Evolutionary conservation across 2,888 invertebrate species (phyloP).

Genomic region (Machimus rusticus): DNA sequence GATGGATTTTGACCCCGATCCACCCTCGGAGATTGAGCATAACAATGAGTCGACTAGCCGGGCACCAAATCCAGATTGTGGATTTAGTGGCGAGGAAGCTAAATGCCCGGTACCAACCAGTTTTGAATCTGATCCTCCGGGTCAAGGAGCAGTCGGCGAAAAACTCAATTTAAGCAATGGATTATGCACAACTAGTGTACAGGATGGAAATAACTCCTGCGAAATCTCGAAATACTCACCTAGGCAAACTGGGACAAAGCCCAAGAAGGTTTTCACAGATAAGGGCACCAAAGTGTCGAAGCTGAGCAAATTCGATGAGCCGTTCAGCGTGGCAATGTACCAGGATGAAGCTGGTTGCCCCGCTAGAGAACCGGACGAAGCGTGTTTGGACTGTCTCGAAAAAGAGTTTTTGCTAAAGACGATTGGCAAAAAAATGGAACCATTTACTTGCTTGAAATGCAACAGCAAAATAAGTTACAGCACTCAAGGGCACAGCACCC

Average conservation of each 20-base stretch:
- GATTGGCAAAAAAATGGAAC: conserved; percentile 58
- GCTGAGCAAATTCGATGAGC: background rate
- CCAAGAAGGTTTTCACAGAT: conserved; percentile 54
- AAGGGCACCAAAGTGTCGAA: background rate
- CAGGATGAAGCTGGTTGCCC: conserved; percentile 52
- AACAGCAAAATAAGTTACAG: conserved; percentile 42
- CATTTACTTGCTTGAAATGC: conserved; percentile 57
- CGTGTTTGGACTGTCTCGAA: conserved; percentile 60
- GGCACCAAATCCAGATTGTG: background rate
- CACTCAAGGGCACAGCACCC: background rate
- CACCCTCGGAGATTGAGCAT: conserved; percentile 60
- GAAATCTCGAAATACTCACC: conserved; percentile 21
- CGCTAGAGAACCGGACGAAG: conserved; percentile 54
- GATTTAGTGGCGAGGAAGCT: background rate
- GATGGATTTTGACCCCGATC: conserved; percentile 63
- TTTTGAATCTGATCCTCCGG: background rate
- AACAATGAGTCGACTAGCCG: conserved; percentile 31
- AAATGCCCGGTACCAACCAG: background rate
- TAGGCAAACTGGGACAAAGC: conserved; percentile 57
- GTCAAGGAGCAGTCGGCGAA: background rate
- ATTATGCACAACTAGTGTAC: background rate
- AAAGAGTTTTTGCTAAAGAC: conserved; percentile 61
- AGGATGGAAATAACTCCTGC: background rate
- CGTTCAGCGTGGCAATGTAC: background rate
- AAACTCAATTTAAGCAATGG: background rate